Evolutionary conservation across 2,797 vertebrate species (phyloP).

Genomic region (Champsocephalus esox): DNA sequence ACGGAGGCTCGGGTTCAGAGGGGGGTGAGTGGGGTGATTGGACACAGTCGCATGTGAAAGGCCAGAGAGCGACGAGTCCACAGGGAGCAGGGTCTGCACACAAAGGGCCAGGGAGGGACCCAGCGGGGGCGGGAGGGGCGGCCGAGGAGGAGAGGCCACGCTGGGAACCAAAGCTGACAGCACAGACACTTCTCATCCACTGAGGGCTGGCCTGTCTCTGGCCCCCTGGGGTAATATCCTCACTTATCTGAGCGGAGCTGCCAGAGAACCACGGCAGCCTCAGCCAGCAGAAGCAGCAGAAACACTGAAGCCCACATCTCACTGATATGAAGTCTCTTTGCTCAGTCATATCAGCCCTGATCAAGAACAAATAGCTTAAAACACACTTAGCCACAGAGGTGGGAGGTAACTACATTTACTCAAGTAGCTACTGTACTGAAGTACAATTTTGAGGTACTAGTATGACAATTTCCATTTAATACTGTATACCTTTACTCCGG

Average conservation of each 20-base stretch:
- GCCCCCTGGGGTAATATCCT: conserved; percentile 70
- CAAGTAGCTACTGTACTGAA: too few species aligned
- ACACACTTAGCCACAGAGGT: conserved; percentile 12
- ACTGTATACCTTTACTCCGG: too few species aligned
- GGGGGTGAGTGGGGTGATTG: conserved; percentile 80
- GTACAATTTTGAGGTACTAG: too few species aligned
- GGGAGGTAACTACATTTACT: too few species aligned
- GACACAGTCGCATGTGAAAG: conserved; percentile 88
- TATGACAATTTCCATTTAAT: too few species aligned
- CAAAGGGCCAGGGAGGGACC: conserved; percentile 79
- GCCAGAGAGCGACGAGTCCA: conserved; percentile 80
- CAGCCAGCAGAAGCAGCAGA: conserved; percentile 46
- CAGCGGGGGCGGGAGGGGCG: conserved; percentile 53
- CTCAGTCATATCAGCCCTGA: conserved; percentile 35
- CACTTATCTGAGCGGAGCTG: conserved; percentile 67
- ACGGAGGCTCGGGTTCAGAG: conserved; percentile 67
- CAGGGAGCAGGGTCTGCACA: conserved; percentile 80
- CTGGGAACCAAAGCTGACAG: conserved; percentile 85
- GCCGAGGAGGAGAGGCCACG: conserved; percentile 68
- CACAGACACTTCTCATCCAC: conserved; percentile 81
- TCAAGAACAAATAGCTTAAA: conserved; percentile 47
- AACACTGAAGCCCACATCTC: conserved; percentile 61
- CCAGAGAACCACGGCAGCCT: conserved; percentile 58
- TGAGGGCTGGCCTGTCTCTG: conserved; percentile 74
- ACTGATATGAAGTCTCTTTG: conserved; percentile 56